A percentile compares a stretch with the other conserved stretches of the same genome.
phyloP scores from a whole-genome alignment of 2,888 invertebrate genomes.

The Sympetrum striolatum region DNA sequence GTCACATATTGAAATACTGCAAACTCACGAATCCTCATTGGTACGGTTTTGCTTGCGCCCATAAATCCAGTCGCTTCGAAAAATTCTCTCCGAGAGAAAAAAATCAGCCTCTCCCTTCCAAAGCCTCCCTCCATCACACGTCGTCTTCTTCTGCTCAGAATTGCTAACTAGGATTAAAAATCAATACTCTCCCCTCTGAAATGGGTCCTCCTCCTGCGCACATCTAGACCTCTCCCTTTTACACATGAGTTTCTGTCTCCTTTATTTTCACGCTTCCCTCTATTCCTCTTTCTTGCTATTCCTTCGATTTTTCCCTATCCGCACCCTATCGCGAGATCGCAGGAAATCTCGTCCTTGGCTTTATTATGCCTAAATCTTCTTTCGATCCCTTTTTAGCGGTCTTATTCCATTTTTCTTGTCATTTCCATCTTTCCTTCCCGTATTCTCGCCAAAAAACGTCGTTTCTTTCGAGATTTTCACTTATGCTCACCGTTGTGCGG shows the following conservation, averaged over 20 bases:
- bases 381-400: neutral
- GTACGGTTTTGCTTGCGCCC: neutral
- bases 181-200: slow-evolving; percentile 49
- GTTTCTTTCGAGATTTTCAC: no score
- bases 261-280: neutral
- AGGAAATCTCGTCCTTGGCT: no score
- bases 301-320: neutral
- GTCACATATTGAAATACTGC: neutral
- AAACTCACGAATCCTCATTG: neutral
- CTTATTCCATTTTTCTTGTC: neutral
- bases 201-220: slow-evolving; percentile 13
- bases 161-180: slow-evolving; percentile 51
- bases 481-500: no score
- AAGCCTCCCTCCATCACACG: neutral
- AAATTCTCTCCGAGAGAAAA: neutral
- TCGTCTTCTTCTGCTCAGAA: slow-evolving; percentile 45
- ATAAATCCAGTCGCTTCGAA: neutral
- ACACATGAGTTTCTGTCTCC: neutral
- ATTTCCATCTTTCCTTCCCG: no score
- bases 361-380: neutral
- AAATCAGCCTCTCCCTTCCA: neutral
- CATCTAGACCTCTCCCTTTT: neutral
- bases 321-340: no score
- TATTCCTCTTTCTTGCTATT: neutral
- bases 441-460: no score